A percentile compares a stretch with the other conserved stretches of the same genome.
Evolutionary conservation across 2,797 vertebrate species (phyloP).

Genomic region (Tinamus major): DNA sequence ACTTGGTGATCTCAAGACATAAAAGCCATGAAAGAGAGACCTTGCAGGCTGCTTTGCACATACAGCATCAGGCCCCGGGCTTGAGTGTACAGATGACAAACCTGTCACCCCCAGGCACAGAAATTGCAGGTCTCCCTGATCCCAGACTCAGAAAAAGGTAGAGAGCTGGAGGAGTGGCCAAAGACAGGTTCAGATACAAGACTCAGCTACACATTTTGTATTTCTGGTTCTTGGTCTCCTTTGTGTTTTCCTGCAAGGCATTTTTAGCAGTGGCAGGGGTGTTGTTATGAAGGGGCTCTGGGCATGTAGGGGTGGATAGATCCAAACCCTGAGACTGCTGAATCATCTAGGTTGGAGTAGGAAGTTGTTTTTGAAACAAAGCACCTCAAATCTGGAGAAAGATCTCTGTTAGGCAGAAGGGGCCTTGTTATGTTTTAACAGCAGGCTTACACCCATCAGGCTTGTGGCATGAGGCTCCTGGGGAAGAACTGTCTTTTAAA

Average conservation of each 20-base stretch:
- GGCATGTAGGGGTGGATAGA: background rate
- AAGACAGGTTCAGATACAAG: background rate
- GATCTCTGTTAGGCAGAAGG: background rate
- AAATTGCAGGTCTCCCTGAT: background rate
- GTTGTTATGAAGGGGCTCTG: background rate
- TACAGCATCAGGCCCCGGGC: background rate
- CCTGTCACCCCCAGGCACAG: background rate
- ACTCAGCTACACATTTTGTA: rapidly evolving
- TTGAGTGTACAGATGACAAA: background rate
- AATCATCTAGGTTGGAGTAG: background rate
- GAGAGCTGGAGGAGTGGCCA: background rate
- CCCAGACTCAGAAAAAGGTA: background rate
- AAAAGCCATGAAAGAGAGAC: background rate
- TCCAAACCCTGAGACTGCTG: background rate
- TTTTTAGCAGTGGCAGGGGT: background rate
- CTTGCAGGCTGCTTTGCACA: background rate
- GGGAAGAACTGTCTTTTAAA: background rate
- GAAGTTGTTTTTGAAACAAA: background rate
- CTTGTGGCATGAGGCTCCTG: background rate
- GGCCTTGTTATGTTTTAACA: background rate
- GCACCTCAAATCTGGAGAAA: background rate
- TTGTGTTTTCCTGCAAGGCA: background rate
- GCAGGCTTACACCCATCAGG: background rate
- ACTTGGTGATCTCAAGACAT: background rate
- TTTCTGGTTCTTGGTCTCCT: background rate